phyloP scores from a whole-genome alignment of 1,140 invertebrate species.

The Calliphora vicina region DNA sequence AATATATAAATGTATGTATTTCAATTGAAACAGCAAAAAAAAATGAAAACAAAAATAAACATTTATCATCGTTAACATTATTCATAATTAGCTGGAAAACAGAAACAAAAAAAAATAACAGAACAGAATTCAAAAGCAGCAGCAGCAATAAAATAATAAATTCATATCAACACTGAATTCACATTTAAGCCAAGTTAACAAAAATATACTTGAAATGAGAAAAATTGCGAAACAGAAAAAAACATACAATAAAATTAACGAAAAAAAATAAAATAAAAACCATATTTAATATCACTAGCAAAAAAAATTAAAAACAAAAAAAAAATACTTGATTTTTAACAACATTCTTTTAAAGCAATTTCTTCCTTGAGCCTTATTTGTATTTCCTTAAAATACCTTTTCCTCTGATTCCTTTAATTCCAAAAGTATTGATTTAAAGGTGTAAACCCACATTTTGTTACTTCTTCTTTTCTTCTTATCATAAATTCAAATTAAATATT shows the following conservation, averaged over 20 bases:
- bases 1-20: too few species aligned
- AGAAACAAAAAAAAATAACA: background rate
- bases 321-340: background rate
- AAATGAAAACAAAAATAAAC: background rate
- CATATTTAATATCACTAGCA: conserved; percentile 21
- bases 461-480: background rate
- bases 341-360: background rate
- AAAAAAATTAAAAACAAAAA: background rate
- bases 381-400: too few species aligned
- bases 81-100: background rate
- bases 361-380: background rate
- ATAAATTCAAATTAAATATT: background rate
- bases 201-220: too few species aligned
- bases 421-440: too few species aligned
- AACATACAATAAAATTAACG: background rate
- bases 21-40: too few species aligned
- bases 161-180: background rate
- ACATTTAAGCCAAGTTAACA: too few species aligned
- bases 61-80: background rate
- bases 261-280: background rate
- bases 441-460: too few species aligned
- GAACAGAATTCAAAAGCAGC: background rate
- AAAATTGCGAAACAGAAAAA: too few species aligned
- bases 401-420: too few species aligned
- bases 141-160: background rate